phyloP scores from a whole-genome alignment of 2,113 vertebrate species.

The Puntigrus tetrazona region DNA sequence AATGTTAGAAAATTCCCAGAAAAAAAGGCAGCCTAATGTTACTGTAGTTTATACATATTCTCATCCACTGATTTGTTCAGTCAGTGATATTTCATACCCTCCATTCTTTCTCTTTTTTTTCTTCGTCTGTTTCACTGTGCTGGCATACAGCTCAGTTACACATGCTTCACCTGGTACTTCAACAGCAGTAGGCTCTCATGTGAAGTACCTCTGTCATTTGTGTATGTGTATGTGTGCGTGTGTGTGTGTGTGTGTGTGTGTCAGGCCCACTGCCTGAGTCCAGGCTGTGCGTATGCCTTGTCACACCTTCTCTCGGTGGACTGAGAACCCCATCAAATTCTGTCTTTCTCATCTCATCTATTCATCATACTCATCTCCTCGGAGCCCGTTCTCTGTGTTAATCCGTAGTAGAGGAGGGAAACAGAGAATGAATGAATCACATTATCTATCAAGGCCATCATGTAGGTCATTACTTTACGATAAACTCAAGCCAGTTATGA shows the following conservation, averaged over 20 bases:
- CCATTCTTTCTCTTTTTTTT: background rate
- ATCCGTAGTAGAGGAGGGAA: background rate
- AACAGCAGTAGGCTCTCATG: constrained; percentile 32
- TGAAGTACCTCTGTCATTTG: constrained; percentile 35
- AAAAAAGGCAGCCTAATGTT: background rate
- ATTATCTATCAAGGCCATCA: constrained; percentile 38
- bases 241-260: background rate
- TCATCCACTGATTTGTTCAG: background rate
- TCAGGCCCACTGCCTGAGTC: constrained; percentile 7
- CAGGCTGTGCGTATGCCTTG: background rate
- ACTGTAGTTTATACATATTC: background rate
- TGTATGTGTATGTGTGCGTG: background rate
- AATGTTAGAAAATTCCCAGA: background rate
- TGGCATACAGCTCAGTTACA: constrained; percentile 27
- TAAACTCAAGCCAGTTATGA: constrained; percentile 44
- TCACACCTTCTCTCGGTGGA: constrained; percentile 9
- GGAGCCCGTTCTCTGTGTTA: background rate
- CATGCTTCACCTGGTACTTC: constrained; percentile 38
- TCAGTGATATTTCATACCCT: background rate
- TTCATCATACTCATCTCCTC: constrained; percentile 33
- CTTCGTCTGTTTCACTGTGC: background rate
- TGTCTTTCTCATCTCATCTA: constrained; percentile 32
- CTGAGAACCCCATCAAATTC: constrained; percentile 27
- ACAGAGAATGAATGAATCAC: constrained; percentile 26
- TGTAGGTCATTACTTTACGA: constrained; percentile 36